These are phyloP conservation scores for Orthosia incerta DNA, from an alignment of 2,888 invertebrate species.

Conservation along the genomic window DNA sequence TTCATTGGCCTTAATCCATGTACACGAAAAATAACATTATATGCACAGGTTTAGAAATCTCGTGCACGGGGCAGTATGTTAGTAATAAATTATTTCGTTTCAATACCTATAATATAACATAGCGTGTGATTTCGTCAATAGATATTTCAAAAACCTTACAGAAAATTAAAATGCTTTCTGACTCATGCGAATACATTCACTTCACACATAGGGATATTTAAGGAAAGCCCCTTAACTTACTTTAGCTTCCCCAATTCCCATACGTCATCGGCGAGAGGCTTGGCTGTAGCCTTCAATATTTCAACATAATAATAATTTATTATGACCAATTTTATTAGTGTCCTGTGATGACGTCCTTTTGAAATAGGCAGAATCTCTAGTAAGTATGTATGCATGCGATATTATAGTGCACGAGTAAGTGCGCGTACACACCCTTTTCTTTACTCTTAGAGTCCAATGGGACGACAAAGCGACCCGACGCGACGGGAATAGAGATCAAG, in stretches of 20 bases:
- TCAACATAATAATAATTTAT: background rate
- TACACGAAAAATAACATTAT: too few relatives aligned
- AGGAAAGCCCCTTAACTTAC: constrained; percentile 29
- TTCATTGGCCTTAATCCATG: too few relatives aligned
- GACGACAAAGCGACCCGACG: background rate
- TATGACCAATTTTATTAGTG: background rate
- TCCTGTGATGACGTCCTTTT: background rate
- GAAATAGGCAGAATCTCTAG: too few relatives aligned
- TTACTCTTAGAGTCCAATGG: background rate
- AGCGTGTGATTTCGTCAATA: background rate
- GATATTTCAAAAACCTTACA: background rate
- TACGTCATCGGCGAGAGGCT: constrained; percentile 33
- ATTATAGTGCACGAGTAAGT: background rate
- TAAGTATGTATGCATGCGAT: background rate
- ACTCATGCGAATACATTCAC: background rate
- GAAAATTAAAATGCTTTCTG: background rate
- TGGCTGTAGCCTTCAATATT: background rate
- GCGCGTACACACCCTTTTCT: background rate
- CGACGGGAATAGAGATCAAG: background rate
- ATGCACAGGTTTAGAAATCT: too few relatives aligned
- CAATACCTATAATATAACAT: too few relatives aligned
- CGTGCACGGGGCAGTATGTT: too few relatives aligned
- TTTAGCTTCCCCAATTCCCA: background rate
- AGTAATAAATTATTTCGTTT: too few relatives aligned
- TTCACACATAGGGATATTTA: background rate